Conservation (phyloP, 2,113 vertebrate species). For the Phyllostomus hastatus region DNA sequence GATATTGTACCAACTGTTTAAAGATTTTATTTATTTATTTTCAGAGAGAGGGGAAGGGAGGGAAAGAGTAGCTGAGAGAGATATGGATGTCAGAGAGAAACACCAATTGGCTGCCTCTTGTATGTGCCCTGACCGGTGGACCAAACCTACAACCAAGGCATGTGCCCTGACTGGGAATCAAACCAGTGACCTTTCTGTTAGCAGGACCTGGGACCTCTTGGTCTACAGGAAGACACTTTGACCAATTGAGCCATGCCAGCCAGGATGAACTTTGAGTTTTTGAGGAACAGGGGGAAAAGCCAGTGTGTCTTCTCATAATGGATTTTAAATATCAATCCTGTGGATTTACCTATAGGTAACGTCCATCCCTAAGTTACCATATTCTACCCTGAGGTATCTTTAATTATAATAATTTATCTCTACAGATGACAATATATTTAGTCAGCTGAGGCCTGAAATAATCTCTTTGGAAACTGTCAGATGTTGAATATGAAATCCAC, state of each 20-base stretch:
- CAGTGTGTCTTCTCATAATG: background rate
- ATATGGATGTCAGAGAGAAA: background rate
- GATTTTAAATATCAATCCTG: background rate
- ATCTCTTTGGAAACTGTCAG: background rate
- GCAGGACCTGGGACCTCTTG: background rate
- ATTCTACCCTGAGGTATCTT: background rate
- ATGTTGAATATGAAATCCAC: background rate
- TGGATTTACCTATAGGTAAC: background rate
- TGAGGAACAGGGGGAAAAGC: background rate
- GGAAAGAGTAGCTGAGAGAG: background rate
- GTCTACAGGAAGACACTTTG: background rate
- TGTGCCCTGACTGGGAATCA: background rate
- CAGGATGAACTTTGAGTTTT: background rate
- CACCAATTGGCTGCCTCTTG: background rate
- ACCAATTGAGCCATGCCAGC: background rate
- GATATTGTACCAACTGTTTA: background rate
- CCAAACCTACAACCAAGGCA: background rate
- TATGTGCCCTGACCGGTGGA: too few relatives aligned
- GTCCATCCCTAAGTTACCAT: background rate
- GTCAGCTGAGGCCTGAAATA: background rate
- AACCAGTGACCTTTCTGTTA: background rate
- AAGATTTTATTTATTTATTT: background rate
- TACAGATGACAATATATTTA: background rate
- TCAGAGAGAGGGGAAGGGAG: background rate
- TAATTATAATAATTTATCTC: background rate